A percentile compares a stretch with the other conserved stretches of the same genome.
Conservation (phyloP, 2,888 invertebrate genomes). For the Xanthia icteritia region DNA sequence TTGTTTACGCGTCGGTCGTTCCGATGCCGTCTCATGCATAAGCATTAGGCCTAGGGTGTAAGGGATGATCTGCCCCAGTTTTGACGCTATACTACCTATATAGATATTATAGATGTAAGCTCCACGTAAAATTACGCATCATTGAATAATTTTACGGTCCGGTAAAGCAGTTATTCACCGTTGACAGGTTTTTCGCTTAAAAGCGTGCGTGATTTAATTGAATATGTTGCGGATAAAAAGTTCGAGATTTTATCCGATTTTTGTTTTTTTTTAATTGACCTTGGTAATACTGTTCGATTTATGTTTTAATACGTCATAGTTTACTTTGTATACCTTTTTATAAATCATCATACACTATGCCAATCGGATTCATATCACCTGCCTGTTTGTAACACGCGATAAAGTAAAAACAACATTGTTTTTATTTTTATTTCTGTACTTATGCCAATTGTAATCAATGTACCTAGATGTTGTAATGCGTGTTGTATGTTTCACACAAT, state of each 20-base stretch:
- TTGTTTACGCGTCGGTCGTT: conserved; percentile 67
- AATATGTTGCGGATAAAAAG: conserved; percentile 13
- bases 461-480: not conserved
- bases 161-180: conserved; percentile 44
- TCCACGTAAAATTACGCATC: conserved; percentile 50
- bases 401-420: not conserved
- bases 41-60: conserved; percentile 63
- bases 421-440: conserved; percentile 2
- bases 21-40: conserved; percentile 74
- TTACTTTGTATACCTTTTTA: conserved; percentile 52
- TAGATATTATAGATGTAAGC: conserved; percentile 22
- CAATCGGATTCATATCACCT: not conserved
- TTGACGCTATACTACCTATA: conserved; percentile 37
- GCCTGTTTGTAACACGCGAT: not conserved
- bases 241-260: not conserved
- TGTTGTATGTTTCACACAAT: conserved; percentile 1
- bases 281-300: conserved; percentile 9
- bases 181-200: conserved; percentile 27
- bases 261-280: not conserved
- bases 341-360: not conserved
- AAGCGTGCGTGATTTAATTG: conserved; percentile 34
- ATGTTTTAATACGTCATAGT: conserved; percentile 40
- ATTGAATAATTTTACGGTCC: conserved; percentile 54
- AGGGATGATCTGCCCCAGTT: conserved; percentile 62
- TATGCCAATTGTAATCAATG: not conserved